phyloP scores from a whole-genome alignment of 2,888 invertebrate species.

The Cotesia congregata region DNA sequence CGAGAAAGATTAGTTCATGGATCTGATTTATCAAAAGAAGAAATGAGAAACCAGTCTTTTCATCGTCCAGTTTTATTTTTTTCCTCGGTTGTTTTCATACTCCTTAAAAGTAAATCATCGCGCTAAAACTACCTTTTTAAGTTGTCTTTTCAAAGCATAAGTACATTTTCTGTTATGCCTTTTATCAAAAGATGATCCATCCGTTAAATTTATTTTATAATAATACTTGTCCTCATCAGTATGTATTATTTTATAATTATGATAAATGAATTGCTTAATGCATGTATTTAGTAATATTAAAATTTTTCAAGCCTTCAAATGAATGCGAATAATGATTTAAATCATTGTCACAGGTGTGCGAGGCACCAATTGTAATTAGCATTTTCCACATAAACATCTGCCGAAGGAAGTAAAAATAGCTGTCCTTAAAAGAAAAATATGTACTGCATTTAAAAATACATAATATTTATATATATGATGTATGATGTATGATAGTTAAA shows the following conservation, averaged over 20 bases:
- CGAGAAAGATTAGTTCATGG: constrained; percentile 52
- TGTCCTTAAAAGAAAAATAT: background rate
- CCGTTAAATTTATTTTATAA: background rate
- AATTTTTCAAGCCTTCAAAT: no score
- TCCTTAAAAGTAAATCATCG: background rate
- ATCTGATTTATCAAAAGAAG: constrained; percentile 60
- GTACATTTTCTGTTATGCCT: background rate
- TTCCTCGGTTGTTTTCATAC: constrained; percentile 6
- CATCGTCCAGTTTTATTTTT: constrained; percentile 14
- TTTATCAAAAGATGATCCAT: background rate
- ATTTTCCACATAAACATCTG: background rate
- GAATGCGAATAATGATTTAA: background rate
- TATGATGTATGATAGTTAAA: no score
- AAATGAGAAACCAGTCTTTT: constrained; percentile 36
- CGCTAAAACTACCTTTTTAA: background rate
- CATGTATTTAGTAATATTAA: no score
- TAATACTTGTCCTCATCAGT: no score
- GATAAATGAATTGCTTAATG: no score
- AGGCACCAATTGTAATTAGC: background rate
- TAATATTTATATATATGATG: background rate
- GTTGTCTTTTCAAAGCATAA: constrained; percentile 13
- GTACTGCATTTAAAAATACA: background rate
- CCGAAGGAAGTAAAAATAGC: background rate
- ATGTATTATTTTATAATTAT: no score
- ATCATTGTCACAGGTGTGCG: background rate